phyloP scores from a whole-genome alignment of 37 sponge, comb jelly and placozoan genomes.

The Halichondria panicea region DNA sequence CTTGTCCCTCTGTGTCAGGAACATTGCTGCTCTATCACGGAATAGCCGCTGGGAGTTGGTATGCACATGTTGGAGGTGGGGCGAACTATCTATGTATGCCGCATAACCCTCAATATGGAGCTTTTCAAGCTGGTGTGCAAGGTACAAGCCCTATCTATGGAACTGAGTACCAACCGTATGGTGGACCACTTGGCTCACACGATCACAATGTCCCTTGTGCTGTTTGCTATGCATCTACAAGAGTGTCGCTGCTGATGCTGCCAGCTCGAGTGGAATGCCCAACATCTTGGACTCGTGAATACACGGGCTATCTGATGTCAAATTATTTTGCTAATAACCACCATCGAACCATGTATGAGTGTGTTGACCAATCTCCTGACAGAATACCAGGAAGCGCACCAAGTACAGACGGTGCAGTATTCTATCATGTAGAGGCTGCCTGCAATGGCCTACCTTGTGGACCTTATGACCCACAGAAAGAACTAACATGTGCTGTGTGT shows the following conservation, averaged over 20 bases:
- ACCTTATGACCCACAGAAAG: constrained; percentile 37
- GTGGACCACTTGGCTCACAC: too few relatives aligned
- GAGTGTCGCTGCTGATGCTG: constrained; percentile 26
- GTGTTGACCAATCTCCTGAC: constrained; percentile 46
- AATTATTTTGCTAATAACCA: not conserved
- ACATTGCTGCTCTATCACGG: constrained; percentile 21
- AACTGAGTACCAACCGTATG: constrained; percentile 11
- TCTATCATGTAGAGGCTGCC: constrained; percentile 42
- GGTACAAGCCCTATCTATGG: constrained; percentile 22
- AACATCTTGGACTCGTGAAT: constrained; percentile 46
- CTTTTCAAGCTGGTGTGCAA: not conserved
- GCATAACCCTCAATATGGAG: constrained; percentile 27
- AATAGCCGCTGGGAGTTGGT: not conserved
- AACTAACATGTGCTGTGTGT: constrained; percentile 61
- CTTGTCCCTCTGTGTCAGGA: constrained; percentile 11
- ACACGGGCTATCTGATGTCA: constrained; percentile 50
- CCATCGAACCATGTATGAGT: constrained; percentile 16
- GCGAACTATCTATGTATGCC: constrained; percentile 29
- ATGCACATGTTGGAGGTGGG: constrained; percentile 16
- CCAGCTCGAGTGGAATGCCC: constrained; percentile 40
- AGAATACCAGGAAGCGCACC: constrained; percentile 7
- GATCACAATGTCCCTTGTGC: constrained; percentile 53
- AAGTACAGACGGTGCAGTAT: constrained; percentile 29
- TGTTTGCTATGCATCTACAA: constrained; percentile 42
- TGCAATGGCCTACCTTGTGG: constrained; percentile 46